Percentiles rank a stretch among this genome's conserved stretches.
phyloP scores from a whole-genome alignment of 2,113 vertebrate species.

The Vulpes ferrilata region DNA sequence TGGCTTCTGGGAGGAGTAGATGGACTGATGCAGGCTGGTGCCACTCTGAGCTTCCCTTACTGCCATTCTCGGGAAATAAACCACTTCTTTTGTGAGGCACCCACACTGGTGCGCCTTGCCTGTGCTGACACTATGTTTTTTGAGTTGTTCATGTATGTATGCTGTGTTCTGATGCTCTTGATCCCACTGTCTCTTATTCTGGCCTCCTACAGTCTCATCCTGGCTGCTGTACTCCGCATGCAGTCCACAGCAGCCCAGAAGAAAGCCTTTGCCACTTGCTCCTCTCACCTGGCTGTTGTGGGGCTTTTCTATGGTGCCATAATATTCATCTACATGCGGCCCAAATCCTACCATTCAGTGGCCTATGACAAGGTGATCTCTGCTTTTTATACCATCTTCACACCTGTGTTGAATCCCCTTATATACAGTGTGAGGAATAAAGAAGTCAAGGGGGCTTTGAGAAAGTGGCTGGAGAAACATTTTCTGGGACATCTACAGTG shows the following conservation, averaged over 20 bases:
- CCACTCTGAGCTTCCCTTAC: slow-evolving; percentile 43
- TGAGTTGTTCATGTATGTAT: slow-evolving; percentile 32
- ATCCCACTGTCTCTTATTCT: slow-evolving; percentile 2
- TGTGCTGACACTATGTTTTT: neutral
- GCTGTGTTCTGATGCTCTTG: slow-evolving; percentile 33
- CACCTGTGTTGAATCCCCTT: slow-evolving; percentile 1
- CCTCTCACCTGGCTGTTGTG: slow-evolving; percentile 24
- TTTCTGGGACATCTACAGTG: fast-evolving
- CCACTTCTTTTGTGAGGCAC: slow-evolving; percentile 8
- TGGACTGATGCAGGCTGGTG: neutral
- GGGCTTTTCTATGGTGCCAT: slow-evolving; percentile 33
- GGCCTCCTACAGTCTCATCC: neutral
- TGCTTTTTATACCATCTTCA: slow-evolving; percentile 45
- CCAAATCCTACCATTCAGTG: neutral
- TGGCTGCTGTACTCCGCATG: neutral
- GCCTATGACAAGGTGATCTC: neutral
- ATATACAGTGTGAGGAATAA: slow-evolving; percentile 58
- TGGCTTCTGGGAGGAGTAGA: slow-evolving; percentile 27
- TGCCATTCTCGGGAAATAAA: neutral
- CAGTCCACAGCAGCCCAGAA: neutral
- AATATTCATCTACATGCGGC: slow-evolving; percentile 18
- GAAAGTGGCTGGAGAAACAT: neutral
- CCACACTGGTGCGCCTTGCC: neutral
- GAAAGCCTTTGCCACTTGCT: slow-evolving; percentile 21
- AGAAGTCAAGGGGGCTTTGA: slow-evolving; percentile 45